phyloP scores from a whole-genome alignment of 2,888 invertebrate genomes.

The Caenorhabditis angaria region DNA sequence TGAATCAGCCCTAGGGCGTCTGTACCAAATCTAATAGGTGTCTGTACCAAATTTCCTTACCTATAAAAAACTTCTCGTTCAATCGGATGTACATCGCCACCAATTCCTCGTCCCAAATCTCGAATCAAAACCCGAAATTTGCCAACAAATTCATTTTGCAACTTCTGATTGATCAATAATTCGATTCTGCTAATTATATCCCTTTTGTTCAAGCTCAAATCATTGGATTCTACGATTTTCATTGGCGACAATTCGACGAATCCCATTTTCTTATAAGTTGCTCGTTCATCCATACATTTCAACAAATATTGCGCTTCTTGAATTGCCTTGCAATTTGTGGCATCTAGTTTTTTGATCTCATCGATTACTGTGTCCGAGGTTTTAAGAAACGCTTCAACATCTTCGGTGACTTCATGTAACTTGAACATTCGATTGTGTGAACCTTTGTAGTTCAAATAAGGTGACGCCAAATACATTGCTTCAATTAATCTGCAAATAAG shows the following conservation, averaged over 20 bases:
- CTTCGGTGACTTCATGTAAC: constrained; percentile 26
- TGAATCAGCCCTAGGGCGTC: too few species aligned
- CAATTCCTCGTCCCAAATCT: constrained; percentile 22
- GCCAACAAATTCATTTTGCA: neutral
- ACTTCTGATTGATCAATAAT: neutral
- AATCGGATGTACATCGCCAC: constrained; percentile 27
- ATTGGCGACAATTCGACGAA: neutral
- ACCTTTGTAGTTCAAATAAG: constrained; percentile 36
- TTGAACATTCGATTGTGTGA: constrained; percentile 24
- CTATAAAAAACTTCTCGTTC: constrained; percentile 25
- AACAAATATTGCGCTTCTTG: constrained; percentile 11
- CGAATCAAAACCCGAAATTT: constrained; percentile 13
- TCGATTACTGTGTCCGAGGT: constrained; percentile 46
- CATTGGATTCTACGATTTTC: neutral
- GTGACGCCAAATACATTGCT: constrained; percentile 29
- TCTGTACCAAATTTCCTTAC: too few species aligned
- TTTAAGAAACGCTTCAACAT: constrained; percentile 48
- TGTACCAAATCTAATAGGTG: too few species aligned
- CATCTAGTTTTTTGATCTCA: constrained; percentile 19
- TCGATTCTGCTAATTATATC: neutral
- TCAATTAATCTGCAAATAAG: constrained; percentile 44
- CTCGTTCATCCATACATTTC: constrained; percentile 6
- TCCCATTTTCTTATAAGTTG: neutral
- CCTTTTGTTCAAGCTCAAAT: neutral
- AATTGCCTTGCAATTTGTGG: constrained; percentile 5